These are phyloP conservation scores for Drosophila aff. DNA, from an alignment of 1,140 invertebrate species.

Conservation along the genomic window DNA sequence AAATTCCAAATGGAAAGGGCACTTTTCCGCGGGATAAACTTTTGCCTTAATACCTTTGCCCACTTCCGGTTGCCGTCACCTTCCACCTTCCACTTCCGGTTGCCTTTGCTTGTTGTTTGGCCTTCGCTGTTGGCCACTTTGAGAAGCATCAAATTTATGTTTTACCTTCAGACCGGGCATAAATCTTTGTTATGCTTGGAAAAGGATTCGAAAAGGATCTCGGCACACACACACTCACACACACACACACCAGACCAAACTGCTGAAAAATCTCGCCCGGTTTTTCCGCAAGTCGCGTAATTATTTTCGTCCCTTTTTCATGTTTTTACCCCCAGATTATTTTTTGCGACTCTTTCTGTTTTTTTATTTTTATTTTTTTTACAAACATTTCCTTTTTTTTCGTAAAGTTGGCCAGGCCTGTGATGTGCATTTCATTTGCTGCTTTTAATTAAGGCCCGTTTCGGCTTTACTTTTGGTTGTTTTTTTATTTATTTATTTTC, in stretches of 20 bases:
- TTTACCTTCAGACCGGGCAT: constrained; percentile 57
- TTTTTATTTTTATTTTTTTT: not conserved
- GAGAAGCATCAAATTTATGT: constrained; percentile 68
- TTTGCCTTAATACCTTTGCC: constrained; percentile 70
- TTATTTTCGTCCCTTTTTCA: constrained; percentile 30
- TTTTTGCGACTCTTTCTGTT: constrained; percentile 3
- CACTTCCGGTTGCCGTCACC: constrained; percentile 6
- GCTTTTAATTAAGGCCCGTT: constrained; percentile 43
- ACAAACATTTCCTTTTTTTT: constrained; percentile 11
- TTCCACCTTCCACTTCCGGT: constrained; percentile 8
- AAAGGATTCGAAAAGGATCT: constrained; percentile 11
- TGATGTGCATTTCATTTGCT: constrained; percentile 42
- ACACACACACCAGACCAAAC: constrained; percentile 9
- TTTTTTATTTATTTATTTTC: not conserved
- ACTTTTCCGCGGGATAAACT: constrained; percentile 49
- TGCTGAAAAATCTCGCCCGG: constrained; percentile 23
- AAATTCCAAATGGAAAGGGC: constrained; percentile 21
- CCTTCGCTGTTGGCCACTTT: constrained; percentile 45
- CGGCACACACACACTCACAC: not conserved
- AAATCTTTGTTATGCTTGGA: constrained; percentile 68
- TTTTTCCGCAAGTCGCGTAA: constrained; percentile 26
- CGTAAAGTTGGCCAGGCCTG: constrained; percentile 26
- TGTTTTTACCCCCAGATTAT: not conserved
- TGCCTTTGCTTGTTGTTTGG: constrained; percentile 11
- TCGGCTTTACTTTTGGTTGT: constrained; percentile 1